Percentiles rank a stretch among this genome's conserved stretches.
Conservation (phyloP, 2,888 invertebrate species). For the Andrena chrysosceles region DNA sequence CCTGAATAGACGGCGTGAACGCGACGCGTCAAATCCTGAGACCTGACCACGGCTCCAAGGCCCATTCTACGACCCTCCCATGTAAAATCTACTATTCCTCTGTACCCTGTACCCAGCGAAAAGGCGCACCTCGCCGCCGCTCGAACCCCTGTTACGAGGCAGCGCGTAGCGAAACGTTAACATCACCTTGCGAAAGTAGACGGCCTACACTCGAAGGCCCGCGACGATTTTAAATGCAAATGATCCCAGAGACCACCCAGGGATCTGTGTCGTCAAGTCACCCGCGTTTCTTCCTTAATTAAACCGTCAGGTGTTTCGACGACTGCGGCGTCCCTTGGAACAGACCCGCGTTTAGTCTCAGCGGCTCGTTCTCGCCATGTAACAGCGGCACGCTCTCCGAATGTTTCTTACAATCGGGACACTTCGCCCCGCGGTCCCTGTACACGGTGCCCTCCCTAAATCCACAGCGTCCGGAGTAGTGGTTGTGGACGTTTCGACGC, state of each 20-base stretch:
- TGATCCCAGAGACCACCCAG: background rate
- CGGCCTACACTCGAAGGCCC: too few relatives aligned
- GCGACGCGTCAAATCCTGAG: too few relatives aligned
- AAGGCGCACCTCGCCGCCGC: too few relatives aligned
- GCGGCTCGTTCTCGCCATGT: constrained; percentile 27
- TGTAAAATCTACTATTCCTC: too few relatives aligned
- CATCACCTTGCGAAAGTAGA: too few relatives aligned
- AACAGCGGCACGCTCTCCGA: constrained; percentile 75
- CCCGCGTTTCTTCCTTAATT: background rate
- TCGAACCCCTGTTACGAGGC: too few relatives aligned
- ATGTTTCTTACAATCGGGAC: constrained; percentile 37
- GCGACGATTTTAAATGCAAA: background rate
- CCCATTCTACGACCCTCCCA: too few relatives aligned
- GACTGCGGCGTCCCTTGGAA: constrained; percentile 34
- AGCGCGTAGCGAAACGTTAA: too few relatives aligned
- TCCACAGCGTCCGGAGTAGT: constrained; percentile 18
- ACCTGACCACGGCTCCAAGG: too few relatives aligned
- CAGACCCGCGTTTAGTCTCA: constrained; percentile 17
- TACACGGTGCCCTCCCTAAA: constrained; percentile 12
- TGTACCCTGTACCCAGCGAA: too few relatives aligned
- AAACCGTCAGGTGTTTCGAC: constrained; percentile 56
- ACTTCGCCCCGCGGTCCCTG: constrained; percentile 39
- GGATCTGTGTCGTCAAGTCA: background rate
- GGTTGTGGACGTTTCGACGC: constrained; percentile 16
- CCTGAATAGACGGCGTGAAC: background rate